These are phyloP conservation scores for Agriopis marginaria DNA, from an alignment of 2,888 invertebrate genomes.

Conservation along the genomic window DNA sequence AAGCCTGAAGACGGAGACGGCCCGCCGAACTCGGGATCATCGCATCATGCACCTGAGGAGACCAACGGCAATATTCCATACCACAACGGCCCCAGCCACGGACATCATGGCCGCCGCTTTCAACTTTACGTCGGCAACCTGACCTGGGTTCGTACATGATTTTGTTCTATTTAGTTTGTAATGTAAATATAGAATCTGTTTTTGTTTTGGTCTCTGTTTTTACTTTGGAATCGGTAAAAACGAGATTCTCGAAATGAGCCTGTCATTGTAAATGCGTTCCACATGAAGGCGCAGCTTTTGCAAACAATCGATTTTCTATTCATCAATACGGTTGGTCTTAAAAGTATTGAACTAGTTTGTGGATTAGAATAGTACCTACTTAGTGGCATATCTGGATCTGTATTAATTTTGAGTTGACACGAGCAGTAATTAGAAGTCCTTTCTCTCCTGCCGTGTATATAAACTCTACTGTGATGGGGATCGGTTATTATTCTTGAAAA, in stretches of 20 bases:
- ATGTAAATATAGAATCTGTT: constrained; percentile 74
- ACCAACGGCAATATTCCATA: constrained; percentile 90
- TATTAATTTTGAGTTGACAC: no score
- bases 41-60: constrained; percentile 87
- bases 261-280: constrained; percentile 35
- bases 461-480: no score
- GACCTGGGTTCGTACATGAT: constrained; percentile 94
- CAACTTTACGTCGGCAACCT: constrained; percentile 99
- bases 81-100: constrained; percentile 90
- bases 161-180: constrained; percentile 73
- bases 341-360: background rate
- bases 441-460: no score
- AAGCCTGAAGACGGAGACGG: constrained; percentile 87
- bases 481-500: no score
- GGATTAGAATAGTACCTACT: background rate
- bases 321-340: background rate
- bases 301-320: constrained; percentile 20
- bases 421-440: no score
- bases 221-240: constrained; percentile 51
- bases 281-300: constrained; percentile 13
- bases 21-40: constrained; percentile 85
- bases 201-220: constrained; percentile 63
- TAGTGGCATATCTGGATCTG: no score
- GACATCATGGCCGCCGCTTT: constrained; percentile 92
- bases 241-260: constrained; percentile 43